Evolutionary conservation across 2,797 vertebrate genomes (phyloP).

Genomic region (Schizopygopsis pylzovi): DNA sequence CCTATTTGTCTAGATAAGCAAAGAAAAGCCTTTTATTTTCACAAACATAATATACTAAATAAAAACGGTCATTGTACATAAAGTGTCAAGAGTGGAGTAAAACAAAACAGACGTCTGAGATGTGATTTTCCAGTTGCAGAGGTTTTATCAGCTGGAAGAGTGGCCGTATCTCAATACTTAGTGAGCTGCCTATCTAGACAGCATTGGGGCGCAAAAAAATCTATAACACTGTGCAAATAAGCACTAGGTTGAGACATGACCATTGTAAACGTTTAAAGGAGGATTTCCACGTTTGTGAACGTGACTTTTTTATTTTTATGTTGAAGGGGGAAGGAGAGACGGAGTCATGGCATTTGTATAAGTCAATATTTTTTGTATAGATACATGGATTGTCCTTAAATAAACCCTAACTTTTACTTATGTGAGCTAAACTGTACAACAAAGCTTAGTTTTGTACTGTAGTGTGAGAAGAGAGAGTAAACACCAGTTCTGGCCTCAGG

Average conservation of each 20-base stretch:
- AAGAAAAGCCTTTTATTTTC: background rate
- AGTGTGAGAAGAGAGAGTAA: background rate
- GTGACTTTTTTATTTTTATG: background rate
- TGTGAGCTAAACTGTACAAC: background rate
- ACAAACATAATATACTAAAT: background rate
- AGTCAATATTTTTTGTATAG: no score
- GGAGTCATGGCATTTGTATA: no score
- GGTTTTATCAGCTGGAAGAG: background rate
- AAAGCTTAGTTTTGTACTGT: background rate
- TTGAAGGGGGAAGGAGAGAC: background rate
- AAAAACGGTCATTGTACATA: background rate
- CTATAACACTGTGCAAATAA: no score
- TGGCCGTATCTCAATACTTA: background rate
- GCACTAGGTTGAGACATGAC: background rate
- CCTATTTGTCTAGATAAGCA: slow-evolving; percentile 23
- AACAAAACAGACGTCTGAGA: background rate
- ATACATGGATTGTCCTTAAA: background rate
- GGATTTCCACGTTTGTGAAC: background rate
- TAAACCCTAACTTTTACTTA: background rate
- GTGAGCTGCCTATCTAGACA: background rate
- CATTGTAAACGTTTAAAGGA: background rate
- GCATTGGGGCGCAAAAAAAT: no score
- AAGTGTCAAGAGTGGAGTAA: background rate
- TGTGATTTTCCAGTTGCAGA: background rate
- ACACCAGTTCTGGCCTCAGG: background rate